phyloP scores from a whole-genome alignment of 1,140 invertebrate species.

The Tenebrio molitor region DNA sequence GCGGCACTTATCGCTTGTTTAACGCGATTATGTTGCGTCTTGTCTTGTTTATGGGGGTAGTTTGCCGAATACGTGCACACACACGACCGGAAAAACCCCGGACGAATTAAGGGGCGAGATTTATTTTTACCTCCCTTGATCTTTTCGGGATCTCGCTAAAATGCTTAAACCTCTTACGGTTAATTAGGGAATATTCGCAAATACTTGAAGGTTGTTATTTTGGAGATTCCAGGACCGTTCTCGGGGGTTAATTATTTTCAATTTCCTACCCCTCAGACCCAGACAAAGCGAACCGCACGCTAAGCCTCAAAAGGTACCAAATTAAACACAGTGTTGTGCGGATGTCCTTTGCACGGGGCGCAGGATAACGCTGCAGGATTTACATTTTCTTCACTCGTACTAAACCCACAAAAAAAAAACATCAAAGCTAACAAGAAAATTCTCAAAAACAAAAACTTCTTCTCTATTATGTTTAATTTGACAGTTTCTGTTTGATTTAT shows the following conservation, averaged over 20 bases:
- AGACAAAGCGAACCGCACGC: slow-evolving; percentile 24
- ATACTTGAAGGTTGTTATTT: slow-evolving; percentile 26
- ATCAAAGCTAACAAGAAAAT: too few relatives aligned
- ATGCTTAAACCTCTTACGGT: slow-evolving; percentile 29
- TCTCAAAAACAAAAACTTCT: too few relatives aligned
- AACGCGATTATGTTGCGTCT: slow-evolving; percentile 23
- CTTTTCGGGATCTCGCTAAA: neutral
- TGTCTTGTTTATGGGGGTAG: slow-evolving; percentile 1
- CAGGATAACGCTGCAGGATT: too few relatives aligned
- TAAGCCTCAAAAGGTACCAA: neutral
- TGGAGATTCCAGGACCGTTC: slow-evolving; percentile 1
- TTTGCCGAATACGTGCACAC: neutral
- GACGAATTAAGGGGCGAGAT: slow-evolving; percentile 14
- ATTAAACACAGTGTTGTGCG: neutral
- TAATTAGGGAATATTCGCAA: slow-evolving; percentile 27
- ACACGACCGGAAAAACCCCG: neutral
- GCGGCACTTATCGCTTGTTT: slow-evolving; percentile 42
- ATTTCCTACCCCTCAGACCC: neutral
- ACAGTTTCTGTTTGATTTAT: too few relatives aligned
- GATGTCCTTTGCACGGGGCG: too few relatives aligned
- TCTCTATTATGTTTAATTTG: too few relatives aligned
- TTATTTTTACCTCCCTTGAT: slow-evolving; percentile 24
- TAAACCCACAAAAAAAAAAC: too few relatives aligned
- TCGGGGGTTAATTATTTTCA: slow-evolving; percentile 9
- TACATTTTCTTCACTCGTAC: too few relatives aligned